Conservation (phyloP, 92 coral and sea anemone species). For the Metridium senile region DNA sequence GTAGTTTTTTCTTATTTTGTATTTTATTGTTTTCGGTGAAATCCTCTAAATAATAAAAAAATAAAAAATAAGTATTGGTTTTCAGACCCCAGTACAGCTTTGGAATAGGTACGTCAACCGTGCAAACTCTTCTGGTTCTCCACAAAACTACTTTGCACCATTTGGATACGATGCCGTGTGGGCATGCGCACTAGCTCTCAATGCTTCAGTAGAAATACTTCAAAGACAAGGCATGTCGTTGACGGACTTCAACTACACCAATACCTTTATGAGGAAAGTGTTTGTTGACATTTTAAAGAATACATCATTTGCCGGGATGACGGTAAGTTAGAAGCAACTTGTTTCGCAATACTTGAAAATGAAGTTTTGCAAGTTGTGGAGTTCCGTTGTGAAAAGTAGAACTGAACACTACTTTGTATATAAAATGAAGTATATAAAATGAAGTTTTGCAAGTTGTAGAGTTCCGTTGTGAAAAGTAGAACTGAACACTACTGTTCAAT, state of each 20-base stretch:
- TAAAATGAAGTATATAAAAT: too few relatives aligned
- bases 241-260: slow-evolving; percentile 59
- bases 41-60: too few relatives aligned
- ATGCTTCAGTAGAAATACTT: slow-evolving; percentile 52
- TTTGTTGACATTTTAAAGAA: slow-evolving; percentile 62
- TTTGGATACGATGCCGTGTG: slow-evolving; percentile 76
- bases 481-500: too few relatives aligned
- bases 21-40: too few relatives aligned
- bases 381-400: too few relatives aligned
- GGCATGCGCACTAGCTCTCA: slow-evolving; percentile 72
- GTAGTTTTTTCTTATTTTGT: too few relatives aligned
- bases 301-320: slow-evolving; percentile 67
- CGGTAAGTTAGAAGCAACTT: slow-evolving; percentile 40
- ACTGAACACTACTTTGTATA: too few relatives aligned
- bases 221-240: slow-evolving; percentile 23
- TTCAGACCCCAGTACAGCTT: slow-evolving; percentile 60
- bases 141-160: slow-evolving; percentile 58
- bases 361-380: too few relatives aligned
- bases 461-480: too few relatives aligned
- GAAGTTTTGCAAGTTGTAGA: too few relatives aligned
- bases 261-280: slow-evolving; percentile 33
- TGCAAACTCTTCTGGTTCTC: slow-evolving; percentile 31
- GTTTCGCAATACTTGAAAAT: too few relatives aligned
- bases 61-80: too few relatives aligned
- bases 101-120: slow-evolving; percentile 43